Conservation (phyloP, 92 coral and sea anemone genomes). For the Metridium senile region DNA sequence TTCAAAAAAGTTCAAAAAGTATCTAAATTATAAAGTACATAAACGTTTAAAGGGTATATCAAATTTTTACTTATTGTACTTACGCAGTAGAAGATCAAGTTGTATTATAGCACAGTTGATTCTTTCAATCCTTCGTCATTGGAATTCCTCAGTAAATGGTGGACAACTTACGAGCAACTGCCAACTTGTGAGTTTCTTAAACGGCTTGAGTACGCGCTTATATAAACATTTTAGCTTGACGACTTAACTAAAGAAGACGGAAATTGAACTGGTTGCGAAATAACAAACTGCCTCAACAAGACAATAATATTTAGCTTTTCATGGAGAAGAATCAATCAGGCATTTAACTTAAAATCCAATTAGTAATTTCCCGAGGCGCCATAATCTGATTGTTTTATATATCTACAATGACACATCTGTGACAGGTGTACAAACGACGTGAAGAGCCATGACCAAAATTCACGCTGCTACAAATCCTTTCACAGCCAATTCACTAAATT, state of each 20-base stretch:
- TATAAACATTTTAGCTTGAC: conserved; percentile 24
- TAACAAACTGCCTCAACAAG: conserved; percentile 41
- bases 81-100: background rate
- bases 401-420: conserved; percentile 38
- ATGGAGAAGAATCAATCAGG: conserved; percentile 34
- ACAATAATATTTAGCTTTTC: conserved; percentile 44
- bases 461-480: background rate
- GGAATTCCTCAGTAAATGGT: conserved; percentile 10
- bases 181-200: background rate
- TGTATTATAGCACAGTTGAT: background rate
- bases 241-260: conserved; percentile 38
- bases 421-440: conserved; percentile 12
- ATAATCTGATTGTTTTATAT: conserved; percentile 35
- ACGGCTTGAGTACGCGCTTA: conserved; percentile 1
- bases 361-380: conserved; percentile 48
- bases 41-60: background rate
- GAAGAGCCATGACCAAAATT: background rate
- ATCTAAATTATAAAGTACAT: too few relatives aligned
- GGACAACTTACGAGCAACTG: background rate
- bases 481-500: background rate
- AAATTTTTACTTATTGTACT: background rate
- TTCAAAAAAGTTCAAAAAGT: too few relatives aligned
- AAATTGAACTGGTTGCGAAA: conserved; percentile 34
- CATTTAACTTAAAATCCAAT: conserved; percentile 44
- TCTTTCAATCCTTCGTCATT: conserved; percentile 12